Evolutionary conservation across 2,113 vertebrate genomes (phyloP).

Genomic region (Cinclus cinclus): DNA sequence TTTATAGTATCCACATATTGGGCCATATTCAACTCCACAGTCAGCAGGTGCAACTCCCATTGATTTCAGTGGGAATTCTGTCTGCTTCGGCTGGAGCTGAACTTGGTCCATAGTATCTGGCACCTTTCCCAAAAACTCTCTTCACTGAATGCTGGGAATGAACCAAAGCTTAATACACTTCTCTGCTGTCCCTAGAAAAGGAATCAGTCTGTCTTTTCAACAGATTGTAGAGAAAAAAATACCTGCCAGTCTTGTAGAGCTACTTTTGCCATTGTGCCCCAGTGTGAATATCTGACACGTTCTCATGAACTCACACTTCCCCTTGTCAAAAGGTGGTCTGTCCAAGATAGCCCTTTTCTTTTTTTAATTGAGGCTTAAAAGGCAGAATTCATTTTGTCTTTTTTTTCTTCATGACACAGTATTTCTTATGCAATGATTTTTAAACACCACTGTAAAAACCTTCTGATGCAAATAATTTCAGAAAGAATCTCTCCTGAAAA

Average conservation of each 20-base stretch:
- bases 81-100: conserved; percentile 43
- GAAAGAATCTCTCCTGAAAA: conserved; percentile 17
- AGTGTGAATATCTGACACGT: not conserved
- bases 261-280: not conserved
- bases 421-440: conserved; percentile 14
- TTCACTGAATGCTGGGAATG: conserved; percentile 37
- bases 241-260: conserved; percentile 2
- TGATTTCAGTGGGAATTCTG: conserved; percentile 59
- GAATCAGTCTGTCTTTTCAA: conserved; percentile 37
- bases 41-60: conserved; percentile 63
- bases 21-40: conserved; percentile 45
- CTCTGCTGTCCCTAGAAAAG: conserved; percentile 24
- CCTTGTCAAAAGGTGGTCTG: not conserved
- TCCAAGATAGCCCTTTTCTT: not conserved
- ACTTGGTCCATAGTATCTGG: conserved; percentile 49
- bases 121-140: conserved; percentile 45
- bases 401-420: not conserved
- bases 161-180: conserved; percentile 36
- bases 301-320: not conserved
- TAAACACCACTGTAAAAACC: not conserved
- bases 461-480: not conserved
- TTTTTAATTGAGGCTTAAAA: not conserved
- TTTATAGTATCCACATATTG: conserved; percentile 39
- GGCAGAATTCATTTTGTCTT: not conserved
- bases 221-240: not conserved